Base-by-base conservation (phyloP, 2,113 vertebrate genomes). In the Psammodynastes pulverulentus region DNA sequence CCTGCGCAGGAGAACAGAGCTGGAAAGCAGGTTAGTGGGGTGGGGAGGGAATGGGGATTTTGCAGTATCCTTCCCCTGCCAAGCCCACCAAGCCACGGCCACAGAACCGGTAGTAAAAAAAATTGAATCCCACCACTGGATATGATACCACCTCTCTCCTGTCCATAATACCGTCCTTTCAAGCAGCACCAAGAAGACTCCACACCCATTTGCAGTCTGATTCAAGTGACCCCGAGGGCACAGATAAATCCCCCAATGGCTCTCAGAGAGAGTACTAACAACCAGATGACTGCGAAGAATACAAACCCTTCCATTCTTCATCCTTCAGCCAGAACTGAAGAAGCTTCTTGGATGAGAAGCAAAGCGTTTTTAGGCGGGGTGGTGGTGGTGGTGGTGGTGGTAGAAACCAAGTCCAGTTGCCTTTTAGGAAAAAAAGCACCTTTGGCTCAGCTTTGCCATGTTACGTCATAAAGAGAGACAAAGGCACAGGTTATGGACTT, bases 371-470 rank as follows among this genome's bases (percentile, higher is more conserved):
- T 13, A 67, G 34, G 53, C 2, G 21, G 52, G 13, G n/a, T n/a
- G n/a, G n/a, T n/a, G n/a, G n/a, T n/a, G n/a, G n/a, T n/a, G n/a
- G n/a, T n/a, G n/a, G n/a, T n/a, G n/a, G n/a, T n/a, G n/a, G n/a
- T n/a, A n/a, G n/a, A n/a, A n/a, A 4, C 0, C 9, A 58, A 15
- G 29, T 67, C 62, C 62, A 67, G 62, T 34, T 67, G 62, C n/a
- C 13, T 67, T 34, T 67, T 67, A 67, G 62, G 2, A 92, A 94
- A 91, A 93, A 96, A 96, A 96, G 62, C 93, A 91, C 53, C 86
- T 84, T 92, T 92, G 79, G 29, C 62, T 34, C 92, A 90, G 67
- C 86, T 84, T 92, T 92, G 84, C 87, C 34, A 92, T 95, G 56
- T 86, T 90, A 92, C 90, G 94, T 91, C 88, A 94, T 39, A 79